Evolutionary conservation across 2,797 vertebrate species (phyloP).

Genomic region (Microcaecilia unicolor): DNA sequence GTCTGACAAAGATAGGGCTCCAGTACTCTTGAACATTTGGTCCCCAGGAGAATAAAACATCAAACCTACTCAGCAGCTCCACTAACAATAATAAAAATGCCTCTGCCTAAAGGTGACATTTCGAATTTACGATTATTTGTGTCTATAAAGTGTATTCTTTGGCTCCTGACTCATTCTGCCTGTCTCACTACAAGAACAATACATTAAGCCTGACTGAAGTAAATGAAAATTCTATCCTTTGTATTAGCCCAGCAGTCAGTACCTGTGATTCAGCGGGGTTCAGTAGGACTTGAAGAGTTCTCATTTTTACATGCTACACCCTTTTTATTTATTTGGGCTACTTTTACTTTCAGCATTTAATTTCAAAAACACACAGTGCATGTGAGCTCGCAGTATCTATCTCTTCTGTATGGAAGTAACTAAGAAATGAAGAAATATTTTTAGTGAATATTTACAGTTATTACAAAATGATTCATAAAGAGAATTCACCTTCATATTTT

Average conservation of each 20-base stretch:
- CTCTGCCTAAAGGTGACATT: constrained; percentile 98
- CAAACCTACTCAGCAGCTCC: constrained; percentile 91
- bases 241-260: constrained; percentile 84
- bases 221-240: constrained; percentile 95
- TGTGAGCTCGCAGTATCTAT: too few species aligned
- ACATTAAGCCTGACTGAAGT: constrained; percentile 81
- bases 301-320: constrained; percentile 34
- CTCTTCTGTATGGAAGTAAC: too few species aligned
- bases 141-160: constrained; percentile 98
- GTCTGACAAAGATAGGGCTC: constrained; percentile 64
- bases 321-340: too few species aligned
- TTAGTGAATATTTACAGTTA: too few species aligned
- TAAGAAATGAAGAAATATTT: too few species aligned
- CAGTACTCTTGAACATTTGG: constrained; percentile 61
- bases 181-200: constrained; percentile 81
- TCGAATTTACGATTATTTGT: constrained; percentile 99
- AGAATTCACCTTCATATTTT: too few species aligned
- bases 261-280: constrained; percentile 87
- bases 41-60: constrained; percentile 91
- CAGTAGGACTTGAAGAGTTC: constrained; percentile 72
- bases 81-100: constrained; percentile 99
- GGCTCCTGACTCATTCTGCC: constrained; percentile 83
- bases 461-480: too few species aligned
- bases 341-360: too few species aligned
- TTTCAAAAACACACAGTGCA: too few species aligned